A percentile compares a stretch with the other conserved stretches of the same genome.
Evolutionary conservation across 2,797 vertebrate species (phyloP).

Genomic region (Pangasius krempfi): DNA sequence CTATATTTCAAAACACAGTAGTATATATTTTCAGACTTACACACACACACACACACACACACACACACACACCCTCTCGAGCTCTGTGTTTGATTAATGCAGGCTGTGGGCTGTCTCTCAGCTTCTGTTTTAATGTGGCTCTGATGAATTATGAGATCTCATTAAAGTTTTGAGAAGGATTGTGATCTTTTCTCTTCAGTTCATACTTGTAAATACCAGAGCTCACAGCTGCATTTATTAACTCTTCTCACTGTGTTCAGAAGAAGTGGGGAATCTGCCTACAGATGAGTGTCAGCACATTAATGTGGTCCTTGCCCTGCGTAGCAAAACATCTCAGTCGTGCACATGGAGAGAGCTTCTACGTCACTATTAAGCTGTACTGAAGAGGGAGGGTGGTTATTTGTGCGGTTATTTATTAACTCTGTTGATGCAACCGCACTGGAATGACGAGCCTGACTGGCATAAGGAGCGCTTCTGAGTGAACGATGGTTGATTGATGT

Average conservation of each 20-base stretch:
- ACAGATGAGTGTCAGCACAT: background rate
- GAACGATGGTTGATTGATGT: slow-evolving; percentile 1
- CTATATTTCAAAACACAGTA: background rate
- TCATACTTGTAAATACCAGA: slow-evolving; percentile 3
- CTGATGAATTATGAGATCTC: slow-evolving; percentile 18
- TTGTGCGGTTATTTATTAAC: slow-evolving; percentile 18
- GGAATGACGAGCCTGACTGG: slow-evolving; percentile 1
- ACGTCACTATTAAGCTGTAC: slow-evolving; percentile 2
- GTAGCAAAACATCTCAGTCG: background rate
- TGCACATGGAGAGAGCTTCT: slow-evolving; percentile 9
- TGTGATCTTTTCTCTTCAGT: background rate
- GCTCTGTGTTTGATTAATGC: background rate
- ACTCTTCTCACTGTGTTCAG: background rate
- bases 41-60: background rate
- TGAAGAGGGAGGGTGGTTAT: background rate
- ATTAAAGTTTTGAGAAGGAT: slow-evolving; percentile 14
- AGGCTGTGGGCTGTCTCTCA: background rate
- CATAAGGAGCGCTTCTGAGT: slow-evolving; percentile 10
- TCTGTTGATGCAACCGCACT: background rate
- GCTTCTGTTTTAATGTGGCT: background rate
- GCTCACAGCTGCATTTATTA: slow-evolving; percentile 15
- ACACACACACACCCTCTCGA: no score
- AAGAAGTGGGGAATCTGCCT: background rate
- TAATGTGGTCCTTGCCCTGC: slow-evolving; percentile 14
- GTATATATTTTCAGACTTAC: background rate